Base-by-base conservation (phyloP, 2,113 vertebrate species). In the Grantiella picta region DNA sequence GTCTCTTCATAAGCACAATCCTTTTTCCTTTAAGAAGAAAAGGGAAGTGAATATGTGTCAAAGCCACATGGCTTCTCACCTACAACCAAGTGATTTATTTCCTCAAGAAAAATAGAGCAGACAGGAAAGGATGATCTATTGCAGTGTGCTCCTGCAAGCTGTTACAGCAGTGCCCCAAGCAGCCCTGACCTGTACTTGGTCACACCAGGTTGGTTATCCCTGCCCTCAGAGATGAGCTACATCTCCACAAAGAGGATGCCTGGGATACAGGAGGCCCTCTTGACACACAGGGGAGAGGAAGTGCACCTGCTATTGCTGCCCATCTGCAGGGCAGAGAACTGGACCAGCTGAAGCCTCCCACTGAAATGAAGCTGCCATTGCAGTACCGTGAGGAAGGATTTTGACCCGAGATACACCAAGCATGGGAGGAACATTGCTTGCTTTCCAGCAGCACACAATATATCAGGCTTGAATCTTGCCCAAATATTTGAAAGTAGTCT, bases 51-150 rank as follows among this genome's bases (percentile, higher is more conserved):
- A 10, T 29, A 12, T 25, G 10, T 85, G 80, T 69, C 68, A 79
- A 60, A 85, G 54, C 29, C 86, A 73, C 47, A 17, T 4, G 10
- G 24, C 33, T 80, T 73, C 88, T 77, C 50, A 53, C 42, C 71
- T 66, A 28, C 72, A 69, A 45, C 22, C 57, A 80, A 45, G n/a
- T 93, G 82, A 95, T 96, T 96, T 93, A 96, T 96, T 82, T 94
- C 82, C 88, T 91, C 76, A 61, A 35, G 85, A 85, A 92, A 82
- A 92, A 54, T 8, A 33, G 79, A 90, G 18, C 79, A 82, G 85
- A 20, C 64, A 92, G 76, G 75, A 86, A 86, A 77, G 71, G 33
- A 86, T 93, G 85, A 94, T 92, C 31, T 86, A 96, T 80, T n/a
- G 66, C 78, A 38, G 36, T 2, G 52, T 68, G 35, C 73, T 82